A percentile compares a stretch with the other conserved stretches of the same genome.
Conservation (phyloP, 1,140 invertebrate species). For the Subanguina moxae region DNA sequence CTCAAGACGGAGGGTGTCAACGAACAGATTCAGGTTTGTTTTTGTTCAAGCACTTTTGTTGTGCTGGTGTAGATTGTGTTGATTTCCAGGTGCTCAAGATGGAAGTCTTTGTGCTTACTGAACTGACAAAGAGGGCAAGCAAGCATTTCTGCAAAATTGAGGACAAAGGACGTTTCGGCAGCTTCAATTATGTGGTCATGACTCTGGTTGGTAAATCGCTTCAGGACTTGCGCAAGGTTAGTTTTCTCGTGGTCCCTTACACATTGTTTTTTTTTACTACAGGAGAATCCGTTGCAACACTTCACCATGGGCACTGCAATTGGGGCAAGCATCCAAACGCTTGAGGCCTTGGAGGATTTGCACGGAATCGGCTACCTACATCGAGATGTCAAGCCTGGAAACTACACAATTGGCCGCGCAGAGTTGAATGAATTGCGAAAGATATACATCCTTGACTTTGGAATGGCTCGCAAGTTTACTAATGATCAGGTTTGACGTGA, state of each 20-base stretch:
- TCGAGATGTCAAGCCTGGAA: slow-evolving; percentile 49
- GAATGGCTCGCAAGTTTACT: slow-evolving; percentile 35
- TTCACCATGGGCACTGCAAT: slow-evolving; percentile 37
- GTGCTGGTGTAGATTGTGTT: neutral
- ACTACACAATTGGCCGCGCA: no score
- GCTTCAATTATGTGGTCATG: no score
- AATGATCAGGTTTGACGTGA: slow-evolving; percentile 24
- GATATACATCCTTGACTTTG: slow-evolving; percentile 46
- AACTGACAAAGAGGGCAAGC: slow-evolving; percentile 40
- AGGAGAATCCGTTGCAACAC: slow-evolving; percentile 23
- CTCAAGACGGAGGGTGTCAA: slow-evolving; percentile 48
- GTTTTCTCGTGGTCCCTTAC: neutral
- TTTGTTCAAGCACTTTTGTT: neutral
- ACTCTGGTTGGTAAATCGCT: slow-evolving; percentile 53
- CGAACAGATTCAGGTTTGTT: slow-evolving; percentile 42
- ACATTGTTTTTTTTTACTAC: neutral
- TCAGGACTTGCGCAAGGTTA: slow-evolving; percentile 48
- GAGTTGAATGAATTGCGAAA: slow-evolving; percentile 35
- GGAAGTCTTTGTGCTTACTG: slow-evolving; percentile 48
- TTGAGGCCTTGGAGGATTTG: slow-evolving; percentile 41
- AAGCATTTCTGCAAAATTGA: no score
- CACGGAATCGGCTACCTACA: slow-evolving; percentile 41
- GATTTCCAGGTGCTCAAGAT: slow-evolving; percentile 48
- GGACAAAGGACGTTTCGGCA: slow-evolving; percentile 49
- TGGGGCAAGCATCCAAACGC: slow-evolving; percentile 31